Evolutionary conservation across 2,113 vertebrate genomes (phyloP).

Genomic region (Pelecanus crispus): DNA sequence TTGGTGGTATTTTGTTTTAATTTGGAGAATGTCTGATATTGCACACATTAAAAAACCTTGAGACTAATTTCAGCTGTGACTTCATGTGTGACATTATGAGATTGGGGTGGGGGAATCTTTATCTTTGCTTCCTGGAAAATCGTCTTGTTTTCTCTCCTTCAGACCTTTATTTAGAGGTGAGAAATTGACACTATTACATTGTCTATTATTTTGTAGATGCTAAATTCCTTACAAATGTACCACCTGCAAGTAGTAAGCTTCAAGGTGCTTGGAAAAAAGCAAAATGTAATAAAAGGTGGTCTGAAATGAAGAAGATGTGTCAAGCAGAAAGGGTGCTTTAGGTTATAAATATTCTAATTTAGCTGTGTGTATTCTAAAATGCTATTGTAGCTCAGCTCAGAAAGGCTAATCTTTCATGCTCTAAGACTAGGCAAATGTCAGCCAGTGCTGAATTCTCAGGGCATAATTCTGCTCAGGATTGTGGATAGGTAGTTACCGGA

Average conservation of each 20-base stretch:
- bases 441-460: neutral
- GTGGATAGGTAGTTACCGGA: neutral
- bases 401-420: neutral
- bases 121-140: neutral
- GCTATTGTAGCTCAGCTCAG: neutral
- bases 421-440: neutral
- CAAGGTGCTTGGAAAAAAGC: neutral
- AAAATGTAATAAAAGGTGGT: neutral
- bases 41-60: neutral
- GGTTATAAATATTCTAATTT: neutral
- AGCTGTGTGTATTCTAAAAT: neutral
- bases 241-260: neutral
- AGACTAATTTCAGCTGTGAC: neutral
- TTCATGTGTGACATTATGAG: neutral
- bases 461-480: neutral
- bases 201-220: neutral
- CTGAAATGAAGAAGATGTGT: neutral
- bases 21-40: neutral
- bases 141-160: neutral
- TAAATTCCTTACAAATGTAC: neutral
- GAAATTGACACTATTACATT: neutral
- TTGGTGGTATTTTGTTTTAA: neutral
- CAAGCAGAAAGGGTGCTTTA: neutral
- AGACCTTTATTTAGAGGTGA: neutral
- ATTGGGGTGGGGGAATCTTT: neutral